Percentiles rank a stretch among this genome's conserved stretches.
These are phyloP conservation scores for Leucoma salicis DNA, from an alignment of 2,888 invertebrate species.

Conservation along the genomic window DNA sequence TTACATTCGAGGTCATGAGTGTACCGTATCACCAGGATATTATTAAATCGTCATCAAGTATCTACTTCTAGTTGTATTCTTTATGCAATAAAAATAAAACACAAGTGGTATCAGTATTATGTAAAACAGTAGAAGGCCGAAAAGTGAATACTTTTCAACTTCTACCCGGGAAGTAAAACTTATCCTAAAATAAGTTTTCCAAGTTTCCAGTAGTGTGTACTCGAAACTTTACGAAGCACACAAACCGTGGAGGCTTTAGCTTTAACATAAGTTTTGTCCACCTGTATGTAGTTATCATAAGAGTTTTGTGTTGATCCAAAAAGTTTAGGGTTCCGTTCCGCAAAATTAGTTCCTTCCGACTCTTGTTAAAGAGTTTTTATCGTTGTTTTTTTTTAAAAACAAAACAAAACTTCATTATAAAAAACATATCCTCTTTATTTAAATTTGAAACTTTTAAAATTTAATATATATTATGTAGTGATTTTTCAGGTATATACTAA, in stretches of 20 bases:
- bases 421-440: too few relatives aligned
- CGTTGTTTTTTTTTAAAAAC: too few relatives aligned
- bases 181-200: slow-evolving; percentile 33
- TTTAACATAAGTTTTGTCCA: slow-evolving; percentile 36
- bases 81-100: not conserved
- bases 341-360: slow-evolving; percentile 22
- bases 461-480: too few relatives aligned
- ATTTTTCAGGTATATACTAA: too few relatives aligned
- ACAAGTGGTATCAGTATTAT: not conserved
- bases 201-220: slow-evolving; percentile 36
- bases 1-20: too few relatives aligned
- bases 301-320: slow-evolving; percentile 38
- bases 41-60: too few relatives aligned
- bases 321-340: slow-evolving; percentile 29
- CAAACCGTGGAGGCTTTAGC: slow-evolving; percentile 32
- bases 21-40: too few relatives aligned
- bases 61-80: too few relatives aligned
- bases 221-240: slow-evolving; percentile 30
- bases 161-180: slow-evolving; percentile 9
- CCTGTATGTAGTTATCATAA: slow-evolving; percentile 34
- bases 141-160: slow-evolving; percentile 7
- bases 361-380: too few relatives aligned
- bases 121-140: not conserved
- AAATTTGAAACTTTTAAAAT: too few relatives aligned
- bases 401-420: too few relatives aligned